Base-by-base conservation (phyloP, 2,797 vertebrate species). In the Pangasius djambal region DNA sequence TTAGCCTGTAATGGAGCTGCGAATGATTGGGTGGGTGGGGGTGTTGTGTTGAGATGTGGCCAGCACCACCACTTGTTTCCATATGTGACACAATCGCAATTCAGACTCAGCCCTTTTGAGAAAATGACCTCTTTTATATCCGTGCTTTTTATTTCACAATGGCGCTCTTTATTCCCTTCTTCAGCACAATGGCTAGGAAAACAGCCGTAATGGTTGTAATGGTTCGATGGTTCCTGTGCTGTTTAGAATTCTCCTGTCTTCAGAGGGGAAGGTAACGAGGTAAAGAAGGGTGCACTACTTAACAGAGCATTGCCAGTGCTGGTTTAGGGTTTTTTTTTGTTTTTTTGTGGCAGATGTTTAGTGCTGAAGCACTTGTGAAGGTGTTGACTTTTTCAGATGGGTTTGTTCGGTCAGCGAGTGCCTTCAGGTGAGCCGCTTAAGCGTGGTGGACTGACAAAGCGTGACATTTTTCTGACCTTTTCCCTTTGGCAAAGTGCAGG, bases 381-480 rank as follows among this genome's bases (percentile, higher is more conserved):
- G 82, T 89, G 78, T 77, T 86, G 87, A 87, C 82, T 89, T 87
- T 88, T 88, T 86, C 74, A 50, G 15, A 57, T 44, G 69, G 74
- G 67, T 88, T 69, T 89, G 61, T 83, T 78, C 86, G 84, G 75
- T 65, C 85, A 85, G 87, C 63, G 22, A n/a, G 44, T 77, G 70
- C 88, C 89, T 84, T 75, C 83, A 88, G 87, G 89, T 89, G 82
- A 90, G 75, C 61, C 13, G 16, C 72, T 88, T 75, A 89, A 84
- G 83, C 65, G 86, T 75, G 69, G 83, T 67, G 83, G 84, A 89
- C 87, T 85, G 72, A 90, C 83, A 88, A 85, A 87, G 84, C 85
- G 61, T 88, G 87, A 90, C 89, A 90, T 86, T 90, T 69, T 79
- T 77, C 89, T 89, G 89, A 90, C 92, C 92, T 90, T 92, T 69